phyloP scores from a whole-genome alignment of 2,113 vertebrate genomes.

The Protobothrops mucrosquamatus region DNA sequence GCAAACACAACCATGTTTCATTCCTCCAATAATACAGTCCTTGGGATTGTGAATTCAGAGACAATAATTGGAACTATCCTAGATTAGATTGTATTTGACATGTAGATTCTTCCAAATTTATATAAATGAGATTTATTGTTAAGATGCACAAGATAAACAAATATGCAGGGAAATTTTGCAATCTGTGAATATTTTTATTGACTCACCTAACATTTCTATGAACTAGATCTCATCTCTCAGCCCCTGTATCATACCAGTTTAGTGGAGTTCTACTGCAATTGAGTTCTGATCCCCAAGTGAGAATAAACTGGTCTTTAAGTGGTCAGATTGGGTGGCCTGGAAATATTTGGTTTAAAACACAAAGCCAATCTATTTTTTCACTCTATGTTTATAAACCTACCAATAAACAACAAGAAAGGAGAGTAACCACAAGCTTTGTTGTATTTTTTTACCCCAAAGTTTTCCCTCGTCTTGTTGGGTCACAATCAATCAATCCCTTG shows the following conservation, averaged over 20 bases:
- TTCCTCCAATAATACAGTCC: neutral
- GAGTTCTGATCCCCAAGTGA: constrained; percentile 21
- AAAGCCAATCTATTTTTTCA: constrained; percentile 22
- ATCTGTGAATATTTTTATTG: neutral
- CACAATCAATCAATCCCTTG: constrained; percentile 14
- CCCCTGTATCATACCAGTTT: neutral
- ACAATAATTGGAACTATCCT: neutral
- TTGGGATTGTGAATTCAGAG: neutral
- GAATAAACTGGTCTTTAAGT: constrained; percentile 28
- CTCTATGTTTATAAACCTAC: constrained; percentile 26
- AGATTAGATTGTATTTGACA: neutral
- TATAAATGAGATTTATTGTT: neutral
- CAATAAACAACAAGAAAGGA: constrained; percentile 22
- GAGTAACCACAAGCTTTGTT: constrained; percentile 18
- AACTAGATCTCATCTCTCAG: neutral
- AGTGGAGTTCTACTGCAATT: neutral
- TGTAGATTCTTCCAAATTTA: neutral
- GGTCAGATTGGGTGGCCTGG: constrained; percentile 34
- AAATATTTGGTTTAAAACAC: constrained; percentile 35
- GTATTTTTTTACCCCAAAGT: neutral
- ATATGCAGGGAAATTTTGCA: neutral
- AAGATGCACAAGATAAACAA: neutral
- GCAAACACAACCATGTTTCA: neutral
- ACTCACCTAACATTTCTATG: neutral
- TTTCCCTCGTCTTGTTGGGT: neutral